Conservation (phyloP, 2,797 vertebrate genomes). For the Phalloptychus januarius region DNA sequence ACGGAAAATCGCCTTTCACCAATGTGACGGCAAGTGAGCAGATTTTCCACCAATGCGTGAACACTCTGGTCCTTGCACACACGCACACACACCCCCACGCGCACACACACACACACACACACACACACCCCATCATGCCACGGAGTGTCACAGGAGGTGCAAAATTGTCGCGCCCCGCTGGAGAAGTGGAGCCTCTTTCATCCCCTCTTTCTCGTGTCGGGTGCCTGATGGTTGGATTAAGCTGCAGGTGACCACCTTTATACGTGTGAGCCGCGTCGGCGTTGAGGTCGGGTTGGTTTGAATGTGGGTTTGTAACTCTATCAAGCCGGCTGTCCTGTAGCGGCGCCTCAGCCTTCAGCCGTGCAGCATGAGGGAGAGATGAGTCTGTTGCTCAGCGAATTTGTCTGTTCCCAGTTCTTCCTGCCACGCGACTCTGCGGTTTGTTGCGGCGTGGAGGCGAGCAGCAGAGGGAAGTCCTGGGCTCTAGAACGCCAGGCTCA, state of each 20-base stretch:
- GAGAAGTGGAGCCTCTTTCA: slow-evolving; percentile 59
- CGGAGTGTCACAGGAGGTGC: slow-evolving; percentile 46
- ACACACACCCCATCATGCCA: slow-evolving; percentile 47
- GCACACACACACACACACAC: slow-evolving; percentile 36
- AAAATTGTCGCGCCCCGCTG: slow-evolving; percentile 53
- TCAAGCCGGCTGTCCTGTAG: neutral
- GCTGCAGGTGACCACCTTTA: slow-evolving; percentile 27
- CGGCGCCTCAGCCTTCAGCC: slow-evolving; percentile 23
- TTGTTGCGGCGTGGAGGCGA: slow-evolving; percentile 43
- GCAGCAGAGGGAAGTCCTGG: slow-evolving; percentile 37
- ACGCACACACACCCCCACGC: slow-evolving; percentile 48
- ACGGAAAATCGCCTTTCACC: slow-evolving; percentile 80
- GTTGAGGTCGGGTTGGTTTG: slow-evolving; percentile 11
- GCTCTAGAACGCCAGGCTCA: slow-evolving; percentile 51
- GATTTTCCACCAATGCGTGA: slow-evolving; percentile 63
- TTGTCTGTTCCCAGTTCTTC: slow-evolving; percentile 21
- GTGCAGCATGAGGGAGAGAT: slow-evolving; percentile 21
- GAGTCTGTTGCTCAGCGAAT: slow-evolving; percentile 40
- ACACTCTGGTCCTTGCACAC: slow-evolving; percentile 16
- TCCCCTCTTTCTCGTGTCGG: slow-evolving; percentile 46
- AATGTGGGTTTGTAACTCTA: slow-evolving; percentile 8
- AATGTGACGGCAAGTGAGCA: slow-evolving; percentile 64
- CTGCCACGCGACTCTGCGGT: slow-evolving; percentile 35
- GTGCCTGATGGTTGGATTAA: slow-evolving; percentile 57
- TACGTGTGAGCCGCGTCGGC: slow-evolving; percentile 24